Evolutionary conservation across 2,888 invertebrate species (phyloP), one percentile per base, ranked within the genome.

Genomic region (Crematogaster levior): DNA sequence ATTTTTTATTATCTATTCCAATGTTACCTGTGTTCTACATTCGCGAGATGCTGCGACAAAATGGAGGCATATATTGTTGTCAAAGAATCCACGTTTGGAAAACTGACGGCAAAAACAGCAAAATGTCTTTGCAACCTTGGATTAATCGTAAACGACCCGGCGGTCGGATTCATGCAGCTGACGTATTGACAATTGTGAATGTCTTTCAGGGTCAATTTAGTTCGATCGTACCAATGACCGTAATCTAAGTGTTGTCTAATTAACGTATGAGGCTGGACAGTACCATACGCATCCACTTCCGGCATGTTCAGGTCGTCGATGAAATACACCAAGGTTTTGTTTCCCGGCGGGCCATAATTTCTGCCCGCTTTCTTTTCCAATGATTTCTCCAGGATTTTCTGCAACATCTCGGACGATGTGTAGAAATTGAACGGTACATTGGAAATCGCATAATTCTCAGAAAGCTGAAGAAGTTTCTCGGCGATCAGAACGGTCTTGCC

Each of bases 241-340:
- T 99, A 99, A 94, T 99, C 99, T 92, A 99, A 95, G 95, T 99
- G 99, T 93, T 99, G 99, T 1, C 99, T 96, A 88, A 99, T 99
- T 77, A 99, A 95, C 0, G 99, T 99, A 93, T 99, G 99, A 0
- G 99, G 99, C 93, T 99, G 99, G 0, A 99, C 99, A 0, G 99
- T 99, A 10, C 98, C 99, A 92, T 99, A 99, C 48, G 96, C 94
- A 93, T 97, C 97, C 27, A 98, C 98, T 96, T 98, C 98, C 0
- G 99, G 99, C 99, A 99, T 99, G 93, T 99, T 99, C 97, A 99
- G 97, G 92, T 99, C 99, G 93, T 99, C 99, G 84, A 99, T 97
- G 93, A 99, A 99, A 94, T 99, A 99, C 85, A 99, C 97, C 58
- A 99, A 95, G 0, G 97, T 98, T 95, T 99, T 98, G 91, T 97